phyloP scores from a whole-genome alignment of 2,888 invertebrate species.

The Syrista parreyssii region DNA sequence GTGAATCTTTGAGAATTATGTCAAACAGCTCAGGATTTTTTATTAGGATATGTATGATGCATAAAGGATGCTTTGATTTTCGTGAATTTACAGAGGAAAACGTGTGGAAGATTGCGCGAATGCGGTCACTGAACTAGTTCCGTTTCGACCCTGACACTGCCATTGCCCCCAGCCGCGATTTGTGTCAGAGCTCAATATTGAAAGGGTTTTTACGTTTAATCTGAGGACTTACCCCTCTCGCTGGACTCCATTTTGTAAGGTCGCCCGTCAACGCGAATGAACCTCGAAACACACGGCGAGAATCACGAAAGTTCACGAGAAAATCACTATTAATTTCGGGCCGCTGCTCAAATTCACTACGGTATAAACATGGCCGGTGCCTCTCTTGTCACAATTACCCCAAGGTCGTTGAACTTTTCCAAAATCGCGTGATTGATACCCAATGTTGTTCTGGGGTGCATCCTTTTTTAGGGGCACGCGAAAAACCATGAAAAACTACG shows the following conservation, averaged over 20 bases:
- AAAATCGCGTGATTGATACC: not conserved
- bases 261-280: conserved; percentile 21
- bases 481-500: conserved; percentile 33
- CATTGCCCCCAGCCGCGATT: conserved; percentile 69
- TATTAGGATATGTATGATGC: not conserved
- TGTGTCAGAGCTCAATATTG: conserved; percentile 62
- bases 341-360: conserved; percentile 54
- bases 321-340: conserved; percentile 38
- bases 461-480: conserved; percentile 30
- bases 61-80: not conserved
- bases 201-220: conserved; percentile 33
- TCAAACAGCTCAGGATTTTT: not conserved
- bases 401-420: conserved; percentile 61
- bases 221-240: conserved; percentile 59
- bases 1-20: conserved; percentile 26
- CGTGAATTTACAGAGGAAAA: not conserved
- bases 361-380: conserved; percentile 64
- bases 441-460: not conserved
- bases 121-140: conserved; percentile 73
- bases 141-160: conserved; percentile 73
- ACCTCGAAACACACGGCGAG: conserved; percentile 8
- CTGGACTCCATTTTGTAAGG: conserved; percentile 55
- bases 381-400: conserved; percentile 56
- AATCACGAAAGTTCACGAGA: conserved; percentile 35
- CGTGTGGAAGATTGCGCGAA: conserved; percentile 44